Evolutionary conservation across 2,113 vertebrate species (phyloP), one percentile per base, ranked within the genome.

Genomic region (Heloderma charlesbogerti): DNA sequence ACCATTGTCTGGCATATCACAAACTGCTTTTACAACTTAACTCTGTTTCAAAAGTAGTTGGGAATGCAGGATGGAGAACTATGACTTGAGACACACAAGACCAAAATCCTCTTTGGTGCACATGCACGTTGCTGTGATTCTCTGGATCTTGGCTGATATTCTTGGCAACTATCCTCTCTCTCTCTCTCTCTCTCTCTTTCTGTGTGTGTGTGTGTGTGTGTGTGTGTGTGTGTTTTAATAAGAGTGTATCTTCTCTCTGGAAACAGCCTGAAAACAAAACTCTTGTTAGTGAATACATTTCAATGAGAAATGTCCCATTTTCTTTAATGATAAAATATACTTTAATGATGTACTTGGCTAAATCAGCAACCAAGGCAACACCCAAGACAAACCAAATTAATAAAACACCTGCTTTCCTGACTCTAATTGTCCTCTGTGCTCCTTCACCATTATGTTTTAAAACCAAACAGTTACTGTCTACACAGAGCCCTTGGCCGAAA

Each of bases 401-500:
- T 82, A 88, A 94, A 96, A 94, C 88, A 96, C 92, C 91, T 96
- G 93, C 80, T 10, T 95, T 92, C 94, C 84, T 91, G 93, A 92
- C 91, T 91, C 69, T 92, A 93, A 95, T 94, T 96, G 95, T 93
- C 88, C 69, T 96, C 91, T 72, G 88, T 86, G 93, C 82, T 80
- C 82, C 75, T 95, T 79, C 86, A 90, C 48, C 81, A 92, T 93
- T 95, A 92, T 7, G 60, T 96, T 89, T 93, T 91, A 82, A 91
- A 96, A 94, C 92, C 57, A 37, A 96, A 85, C 66, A 93, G 94
- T 94, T 93, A 91, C 96, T 94, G 94, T 94, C 94, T 96, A 91
- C 89, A 89, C 31, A 94, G 84, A 92, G 89, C 16, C 94, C 92
- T 83, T 94, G 95, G 95, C 93, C 95, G 91, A 95, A 93, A 94